Base-by-base conservation (phyloP, 2,888 invertebrate genomes). In the Netelia melanura region DNA sequence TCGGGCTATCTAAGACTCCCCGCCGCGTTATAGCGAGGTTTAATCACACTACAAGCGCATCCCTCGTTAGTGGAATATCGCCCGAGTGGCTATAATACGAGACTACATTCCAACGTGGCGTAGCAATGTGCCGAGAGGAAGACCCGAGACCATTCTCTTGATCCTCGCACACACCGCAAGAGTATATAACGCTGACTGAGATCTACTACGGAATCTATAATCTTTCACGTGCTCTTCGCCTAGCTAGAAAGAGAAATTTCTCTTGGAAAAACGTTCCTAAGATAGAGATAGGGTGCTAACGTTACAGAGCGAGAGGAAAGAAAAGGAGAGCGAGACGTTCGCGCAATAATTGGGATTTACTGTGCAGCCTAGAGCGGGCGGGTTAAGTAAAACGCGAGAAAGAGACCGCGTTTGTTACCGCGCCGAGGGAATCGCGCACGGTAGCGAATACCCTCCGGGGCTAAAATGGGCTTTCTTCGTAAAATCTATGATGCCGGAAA, bases 31-130 rank as follows among this genome's bases (percentile, higher is more conserved):
- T 92, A 91, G 91, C 93, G 90, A 88, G 92, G 92, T 93, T 93
- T 93, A 93, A 93, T 93, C 93, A 92, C 93, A 90, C 92, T 92
- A 92, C 93, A 90, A 92, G 91, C 92, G 91, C 92, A 91, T 93
- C 92, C 91, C 93, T 93, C 93, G 93, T 93, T 93, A 93, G 93
- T 91, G 91, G 92, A 90, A 93, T 92, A 93, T 92, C 92, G 90
- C 90, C 88, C 89, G 89, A 90, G 91, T 89, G 91, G 91, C 92
- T 87, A 91, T 93, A 92, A 93, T 91, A 90, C 89, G 90, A 90
- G 90, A 88, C 91, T 91, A 91, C 92, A 93, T 93, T 93, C 92
- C 92, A 87, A 81, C 76, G 75, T 48, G 64, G 68, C 64, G 64
- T 64, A 61, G 65, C 77, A 48, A 77, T 68, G 67, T 68, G 44